These are phyloP conservation scores for Aplochiton taeniatus DNA, from an alignment of 2,797 vertebrate genomes.

Conservation along the genomic window DNA sequence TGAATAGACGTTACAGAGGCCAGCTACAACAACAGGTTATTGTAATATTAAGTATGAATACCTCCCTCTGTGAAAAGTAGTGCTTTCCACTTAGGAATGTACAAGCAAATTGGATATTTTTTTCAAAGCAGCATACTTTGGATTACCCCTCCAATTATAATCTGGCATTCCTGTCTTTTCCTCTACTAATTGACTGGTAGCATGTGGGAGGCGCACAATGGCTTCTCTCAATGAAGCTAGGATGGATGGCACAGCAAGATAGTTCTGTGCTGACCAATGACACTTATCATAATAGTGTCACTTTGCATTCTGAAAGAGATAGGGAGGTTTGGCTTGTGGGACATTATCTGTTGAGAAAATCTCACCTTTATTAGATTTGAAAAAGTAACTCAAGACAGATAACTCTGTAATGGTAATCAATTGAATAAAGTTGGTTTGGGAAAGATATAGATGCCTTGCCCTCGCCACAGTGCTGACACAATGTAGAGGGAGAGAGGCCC, in stretches of 20 bases:
- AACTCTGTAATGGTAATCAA: conserved; percentile 49
- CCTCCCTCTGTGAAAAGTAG: conserved; percentile 29
- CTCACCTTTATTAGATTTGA: conserved; percentile 57
- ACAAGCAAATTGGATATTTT: conserved; percentile 39
- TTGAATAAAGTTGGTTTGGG: conserved; percentile 41
- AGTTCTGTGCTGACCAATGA: conserved; percentile 2
- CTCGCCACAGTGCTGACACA: conserved; percentile 29
- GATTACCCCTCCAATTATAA: conserved; percentile 31
- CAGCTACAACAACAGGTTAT: conserved; percentile 39
- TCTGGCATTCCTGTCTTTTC: conserved; percentile 25
- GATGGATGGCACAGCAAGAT: conserved; percentile 17
- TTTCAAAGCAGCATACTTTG: conserved; percentile 48
- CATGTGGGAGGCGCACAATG: conserved; percentile 39
- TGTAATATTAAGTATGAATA: conserved; percentile 43
- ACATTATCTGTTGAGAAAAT: conserved; percentile 65
- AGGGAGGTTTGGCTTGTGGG: conserved; percentile 46
- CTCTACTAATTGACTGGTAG: conserved; percentile 21
- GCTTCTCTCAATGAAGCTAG: conserved; percentile 34
- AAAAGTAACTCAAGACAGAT: conserved; percentile 50
- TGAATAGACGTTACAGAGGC: conserved; percentile 20
- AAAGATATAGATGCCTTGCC: background rate
- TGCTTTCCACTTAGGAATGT: conserved; percentile 42
- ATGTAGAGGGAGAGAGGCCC: background rate
- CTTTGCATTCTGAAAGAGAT: conserved; percentile 19
- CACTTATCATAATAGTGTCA: background rate